Conservation (phyloP, 2,888 invertebrate species). For the Tetranychus truncatus region DNA sequence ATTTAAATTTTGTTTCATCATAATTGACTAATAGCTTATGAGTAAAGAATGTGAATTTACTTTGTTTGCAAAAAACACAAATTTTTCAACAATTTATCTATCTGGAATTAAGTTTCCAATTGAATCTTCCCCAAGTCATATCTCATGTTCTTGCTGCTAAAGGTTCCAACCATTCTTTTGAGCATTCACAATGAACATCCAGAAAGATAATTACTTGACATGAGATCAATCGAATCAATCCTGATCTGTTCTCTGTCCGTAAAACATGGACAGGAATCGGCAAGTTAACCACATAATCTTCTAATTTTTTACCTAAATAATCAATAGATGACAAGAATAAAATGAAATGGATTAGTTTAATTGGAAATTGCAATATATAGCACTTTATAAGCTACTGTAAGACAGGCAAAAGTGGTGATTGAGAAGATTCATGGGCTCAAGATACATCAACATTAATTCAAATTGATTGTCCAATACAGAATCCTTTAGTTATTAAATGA, state of each 20-base stretch:
- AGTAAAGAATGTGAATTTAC: too few species aligned
- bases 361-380: too few species aligned
- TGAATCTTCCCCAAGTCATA: conserved; percentile 99
- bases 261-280: conserved; percentile 65
- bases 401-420: too few species aligned
- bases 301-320: conserved; percentile 55
- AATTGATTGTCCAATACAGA: too few species aligned
- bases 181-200: conserved; percentile 95
- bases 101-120: conserved; percentile 82
- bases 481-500: too few species aligned
- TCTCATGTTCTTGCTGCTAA: conserved; percentile 79
- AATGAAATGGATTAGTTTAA: too few species aligned
- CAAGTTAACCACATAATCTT: conserved; percentile 65
- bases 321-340: too few species aligned
- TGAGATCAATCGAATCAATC: conserved; percentile 88
- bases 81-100: conserved; percentile 40
- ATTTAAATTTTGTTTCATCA: background rate
- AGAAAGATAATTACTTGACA: conserved; percentile 82
- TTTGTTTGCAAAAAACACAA: too few species aligned
- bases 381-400: too few species aligned
- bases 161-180: conserved; percentile 96
- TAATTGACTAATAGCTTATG: background rate
- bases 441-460: too few species aligned
- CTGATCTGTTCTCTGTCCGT: conserved; percentile 77
- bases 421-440: too few species aligned